Conservation (phyloP, 1,140 invertebrate genomes). For the Listronotus bonariensis region DNA sequence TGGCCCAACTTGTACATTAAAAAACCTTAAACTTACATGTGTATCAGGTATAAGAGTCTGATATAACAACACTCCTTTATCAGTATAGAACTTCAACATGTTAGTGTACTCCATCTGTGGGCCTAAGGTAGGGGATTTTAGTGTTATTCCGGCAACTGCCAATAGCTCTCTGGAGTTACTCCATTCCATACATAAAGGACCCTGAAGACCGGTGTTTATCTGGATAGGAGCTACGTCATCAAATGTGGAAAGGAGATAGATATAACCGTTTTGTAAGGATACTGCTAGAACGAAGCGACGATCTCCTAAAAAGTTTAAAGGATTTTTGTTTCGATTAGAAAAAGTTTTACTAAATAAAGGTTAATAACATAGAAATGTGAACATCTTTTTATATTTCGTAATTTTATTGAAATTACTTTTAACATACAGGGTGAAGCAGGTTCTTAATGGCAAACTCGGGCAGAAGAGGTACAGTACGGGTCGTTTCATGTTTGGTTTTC, state of each 20-base stretch:
- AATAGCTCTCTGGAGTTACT: constrained; percentile 91
- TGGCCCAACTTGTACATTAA: not conserved
- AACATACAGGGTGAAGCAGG: no score
- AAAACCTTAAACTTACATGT: constrained; percentile 60
- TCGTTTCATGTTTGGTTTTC: no score
- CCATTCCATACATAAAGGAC: constrained; percentile 88
- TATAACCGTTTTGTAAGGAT: constrained; percentile 84
- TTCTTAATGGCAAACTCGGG: no score
- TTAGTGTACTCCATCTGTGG: constrained; percentile 57
- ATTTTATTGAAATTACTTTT: no score
- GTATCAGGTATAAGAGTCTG: constrained; percentile 66
- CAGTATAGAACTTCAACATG: constrained; percentile 71
- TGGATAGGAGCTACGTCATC: constrained; percentile 89
- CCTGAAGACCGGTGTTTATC: constrained; percentile 79
- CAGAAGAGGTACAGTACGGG: no score
- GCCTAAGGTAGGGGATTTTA: constrained; percentile 51
- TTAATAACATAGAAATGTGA: no score
- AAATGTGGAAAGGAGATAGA: constrained; percentile 86
- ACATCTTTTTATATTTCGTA: no score
- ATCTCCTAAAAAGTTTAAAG: constrained; percentile 57
- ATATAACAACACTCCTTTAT: constrained; percentile 67
- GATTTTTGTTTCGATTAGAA: no score
- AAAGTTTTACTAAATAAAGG: no score
- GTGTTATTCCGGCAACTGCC: constrained; percentile 81
- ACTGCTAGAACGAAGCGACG: constrained; percentile 82